A percentile compares a stretch with the other conserved stretches of the same genome.
These are phyloP conservation scores for Apostichopus leukothele DNA, from an alignment of 53 echinoderm and acorn worm genomes.

Conservation along the genomic window DNA sequence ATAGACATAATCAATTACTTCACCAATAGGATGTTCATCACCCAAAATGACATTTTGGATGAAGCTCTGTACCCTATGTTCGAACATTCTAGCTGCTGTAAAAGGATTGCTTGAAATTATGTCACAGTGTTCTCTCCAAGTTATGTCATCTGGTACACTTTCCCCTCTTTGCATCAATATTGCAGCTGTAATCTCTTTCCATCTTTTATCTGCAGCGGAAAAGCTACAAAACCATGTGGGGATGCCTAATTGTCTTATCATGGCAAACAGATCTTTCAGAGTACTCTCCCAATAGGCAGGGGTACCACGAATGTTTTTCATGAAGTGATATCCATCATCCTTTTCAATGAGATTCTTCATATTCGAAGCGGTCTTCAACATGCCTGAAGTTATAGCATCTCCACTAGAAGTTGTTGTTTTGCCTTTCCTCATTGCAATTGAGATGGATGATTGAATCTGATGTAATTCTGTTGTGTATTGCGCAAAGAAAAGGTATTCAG, in stretches of 20 bases:
- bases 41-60: background rate
- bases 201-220: constrained; percentile 58
- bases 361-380: constrained; percentile 52
- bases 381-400: constrained; percentile 39
- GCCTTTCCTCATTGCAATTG: constrained; percentile 74
- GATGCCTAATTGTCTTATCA: constrained; percentile 62
- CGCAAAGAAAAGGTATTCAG: constrained; percentile 76
- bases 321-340: constrained; percentile 56
- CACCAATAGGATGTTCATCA: background rate
- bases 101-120: constrained; percentile 40
- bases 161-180: constrained; percentile 55
- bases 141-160: constrained; percentile 47
- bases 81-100: constrained; percentile 24
- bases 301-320: constrained; percentile 66
- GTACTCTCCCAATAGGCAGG: constrained; percentile 66
- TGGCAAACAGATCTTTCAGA: constrained; percentile 63
- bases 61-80: constrained; percentile 31
- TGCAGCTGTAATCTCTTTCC: constrained; percentile 57
- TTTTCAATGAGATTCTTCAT: constrained; percentile 48
- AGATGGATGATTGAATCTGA: constrained; percentile 63
- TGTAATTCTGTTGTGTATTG: constrained; percentile 72
- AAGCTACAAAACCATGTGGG: constrained; percentile 70
- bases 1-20: constrained; percentile 52
- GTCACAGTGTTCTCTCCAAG: constrained; percentile 62
- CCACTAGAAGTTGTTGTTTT: constrained; percentile 35